Evolutionary conservation across 2,113 vertebrate species (phyloP).

Genomic region (Grallaria varia): DNA sequence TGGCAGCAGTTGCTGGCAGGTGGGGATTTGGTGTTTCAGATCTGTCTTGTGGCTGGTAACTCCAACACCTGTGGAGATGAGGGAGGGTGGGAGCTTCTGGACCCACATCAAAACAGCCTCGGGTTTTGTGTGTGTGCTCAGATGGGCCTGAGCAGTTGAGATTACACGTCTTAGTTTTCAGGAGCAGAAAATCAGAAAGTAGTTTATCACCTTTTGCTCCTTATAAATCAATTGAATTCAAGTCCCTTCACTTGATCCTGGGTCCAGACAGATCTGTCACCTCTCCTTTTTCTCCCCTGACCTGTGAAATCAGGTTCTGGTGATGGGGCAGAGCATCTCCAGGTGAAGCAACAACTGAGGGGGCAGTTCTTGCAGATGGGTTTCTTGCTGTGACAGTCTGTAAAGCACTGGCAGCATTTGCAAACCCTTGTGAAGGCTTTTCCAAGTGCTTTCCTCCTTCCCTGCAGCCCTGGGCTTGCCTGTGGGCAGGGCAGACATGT

Average conservation of each 20-base stretch:
- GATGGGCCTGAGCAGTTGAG: not conserved
- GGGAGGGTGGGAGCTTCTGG: not conserved
- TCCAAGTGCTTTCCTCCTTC: rapidly evolving
- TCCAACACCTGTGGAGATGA: rapidly evolving
- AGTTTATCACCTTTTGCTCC: not conserved
- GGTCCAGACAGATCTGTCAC: not conserved
- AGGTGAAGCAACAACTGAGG: rapidly evolving
- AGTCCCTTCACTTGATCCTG: not conserved
- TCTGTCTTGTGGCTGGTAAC: not conserved
- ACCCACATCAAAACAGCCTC: not conserved
- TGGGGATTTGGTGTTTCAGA: not conserved
- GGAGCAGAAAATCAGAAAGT: not conserved
- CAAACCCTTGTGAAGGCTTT: not conserved
- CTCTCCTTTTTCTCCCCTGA: not conserved
- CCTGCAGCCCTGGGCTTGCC: not conserved
- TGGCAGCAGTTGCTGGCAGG: not conserved
- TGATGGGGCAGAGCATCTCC: not conserved
- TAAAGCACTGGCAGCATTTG: not conserved
- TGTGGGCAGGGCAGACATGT: not conserved
- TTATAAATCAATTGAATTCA: not conserved
- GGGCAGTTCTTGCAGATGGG: not conserved
- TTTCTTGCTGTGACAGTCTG: not conserved
- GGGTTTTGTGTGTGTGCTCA: not conserved
- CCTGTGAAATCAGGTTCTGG: not conserved
- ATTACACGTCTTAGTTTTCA: not conserved